Base-by-base conservation (phyloP, 2,797 vertebrate genomes). In the Eleutherodactylus coqui region DNA sequence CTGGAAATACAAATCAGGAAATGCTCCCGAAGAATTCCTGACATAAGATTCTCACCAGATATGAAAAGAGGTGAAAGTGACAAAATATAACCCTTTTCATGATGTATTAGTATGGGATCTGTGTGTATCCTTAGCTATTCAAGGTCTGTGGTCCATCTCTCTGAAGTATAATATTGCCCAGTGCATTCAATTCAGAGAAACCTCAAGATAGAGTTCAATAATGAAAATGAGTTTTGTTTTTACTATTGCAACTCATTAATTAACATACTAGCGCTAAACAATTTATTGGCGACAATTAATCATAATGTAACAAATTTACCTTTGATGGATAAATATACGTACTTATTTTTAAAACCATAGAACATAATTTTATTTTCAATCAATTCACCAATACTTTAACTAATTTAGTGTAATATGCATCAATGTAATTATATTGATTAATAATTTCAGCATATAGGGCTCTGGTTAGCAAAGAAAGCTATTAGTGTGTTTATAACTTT, bases 401-500 rank as follows among this genome's bases (percentile, higher is more conserved):
- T 78, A 53, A 79, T 43, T 60, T 58, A 62, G 49, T 79, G 6
- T 27, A 58, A 21, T 19, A 34, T 80, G n/a, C n/a, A 43, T 67
- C 9, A 49, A 41, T 38, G 13, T 70, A 32, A 76, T 76, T 24
- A 76, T 14, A 53, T 51, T 76, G 27, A 49, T 49, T 27, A 51
- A 45, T 76, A 51, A 29, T 51, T 76, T 76, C 34, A 62, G 34
- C 43, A 45, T 45, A 36, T 27, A 64, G 58, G 58, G 41, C 38
- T 45, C 24, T 80, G 38, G 55, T 27, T 79, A 60, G n/a, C 55
- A 38, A 69, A 62, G 2, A 43, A 70, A 70, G 7, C 67, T 29
- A 80, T 43, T 64, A 80, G 60, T 19, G 32, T 60, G n/a, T 67
- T 80, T 79, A 79, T 79, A 55, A 58, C 34, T n/a, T 79, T 80